These are phyloP conservation scores for Drosophila seclusa DNA, from an alignment of 2,888 invertebrate species.

Conservation along the genomic window DNA sequence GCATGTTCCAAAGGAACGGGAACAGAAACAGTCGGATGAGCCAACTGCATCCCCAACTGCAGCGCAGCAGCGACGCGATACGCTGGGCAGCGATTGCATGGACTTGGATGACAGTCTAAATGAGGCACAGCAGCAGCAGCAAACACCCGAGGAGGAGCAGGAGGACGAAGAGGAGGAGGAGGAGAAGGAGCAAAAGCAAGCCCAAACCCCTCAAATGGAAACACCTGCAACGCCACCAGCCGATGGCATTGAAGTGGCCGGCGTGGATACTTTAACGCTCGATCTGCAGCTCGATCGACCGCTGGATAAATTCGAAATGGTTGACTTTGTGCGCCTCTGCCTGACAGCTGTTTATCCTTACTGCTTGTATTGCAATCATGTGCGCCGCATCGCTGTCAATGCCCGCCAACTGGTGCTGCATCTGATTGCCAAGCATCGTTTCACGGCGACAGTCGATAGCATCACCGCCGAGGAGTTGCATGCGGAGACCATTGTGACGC, in stretches of 20 bases:
- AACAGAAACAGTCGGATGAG: neutral
- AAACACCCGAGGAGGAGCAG: neutral
- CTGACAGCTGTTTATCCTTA: slow-evolving; percentile 88
- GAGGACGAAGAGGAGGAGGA: slow-evolving; percentile 3
- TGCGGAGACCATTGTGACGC: slow-evolving; percentile 89
- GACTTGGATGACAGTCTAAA: slow-evolving; percentile 65
- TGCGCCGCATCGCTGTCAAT: slow-evolving; percentile 93
- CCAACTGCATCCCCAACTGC: neutral
- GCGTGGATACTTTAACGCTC: slow-evolving; percentile 88
- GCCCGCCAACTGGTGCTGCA: slow-evolving; percentile 92
- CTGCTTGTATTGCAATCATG: slow-evolving; percentile 95
- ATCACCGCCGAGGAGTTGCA: slow-evolving; percentile 91
- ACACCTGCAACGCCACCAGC: slow-evolving; percentile 47
- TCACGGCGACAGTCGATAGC: slow-evolving; percentile 91
- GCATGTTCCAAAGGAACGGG: slow-evolving; percentile 24
- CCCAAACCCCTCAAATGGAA: neutral
- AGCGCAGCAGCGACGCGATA: slow-evolving; percentile 59
- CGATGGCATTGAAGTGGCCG: slow-evolving; percentile 86
- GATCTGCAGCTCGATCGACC: slow-evolving; percentile 91
- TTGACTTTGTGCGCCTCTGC: slow-evolving; percentile 90
- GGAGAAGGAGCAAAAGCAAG: neutral
- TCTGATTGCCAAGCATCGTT: slow-evolving; percentile 92
- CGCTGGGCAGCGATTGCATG: slow-evolving; percentile 70
- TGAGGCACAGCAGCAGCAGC: neutral
- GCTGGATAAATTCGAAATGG: slow-evolving; percentile 90